These are phyloP conservation scores for Echinops telfairi DNA, from an alignment of 2,113 vertebrate species.

Conservation along the genomic window DNA sequence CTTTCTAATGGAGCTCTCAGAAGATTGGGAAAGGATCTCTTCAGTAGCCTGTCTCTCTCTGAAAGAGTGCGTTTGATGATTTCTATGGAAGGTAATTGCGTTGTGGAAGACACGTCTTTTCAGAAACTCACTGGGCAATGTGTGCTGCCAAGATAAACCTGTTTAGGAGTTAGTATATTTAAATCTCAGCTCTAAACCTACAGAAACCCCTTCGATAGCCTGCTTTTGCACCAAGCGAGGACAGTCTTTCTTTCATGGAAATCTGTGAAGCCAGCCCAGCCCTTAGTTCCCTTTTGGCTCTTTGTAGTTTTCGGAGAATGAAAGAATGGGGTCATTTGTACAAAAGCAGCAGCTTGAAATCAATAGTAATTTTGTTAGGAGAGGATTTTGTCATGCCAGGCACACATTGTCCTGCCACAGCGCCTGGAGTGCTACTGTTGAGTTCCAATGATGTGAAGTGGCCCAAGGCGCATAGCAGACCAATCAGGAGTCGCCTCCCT, in stretches of 20 bases:
- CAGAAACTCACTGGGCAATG: conserved; percentile 36
- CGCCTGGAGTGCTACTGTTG: neutral
- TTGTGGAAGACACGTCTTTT: conserved; percentile 19
- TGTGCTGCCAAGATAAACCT: neutral
- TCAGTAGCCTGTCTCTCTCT: neutral
- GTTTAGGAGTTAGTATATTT: conserved; percentile 9
- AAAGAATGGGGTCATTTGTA: conserved; percentile 77
- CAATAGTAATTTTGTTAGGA: conserved; percentile 74
- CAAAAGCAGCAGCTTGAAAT: conserved; percentile 64
- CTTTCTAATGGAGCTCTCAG: conserved; percentile 24
- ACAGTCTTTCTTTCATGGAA: conserved; percentile 57
- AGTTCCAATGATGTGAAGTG: conserved; percentile 31
- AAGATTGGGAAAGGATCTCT: neutral
- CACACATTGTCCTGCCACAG: conserved; percentile 57
- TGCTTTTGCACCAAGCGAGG: conserved; percentile 25
- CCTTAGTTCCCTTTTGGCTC: conserved; percentile 54
- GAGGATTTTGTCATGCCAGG: conserved; percentile 58
- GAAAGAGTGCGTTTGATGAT: neutral
- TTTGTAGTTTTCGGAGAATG: conserved; percentile 61
- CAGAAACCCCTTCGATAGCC: neutral
- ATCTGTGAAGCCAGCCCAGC: conserved; percentile 41
- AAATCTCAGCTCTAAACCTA: conserved; percentile 42
- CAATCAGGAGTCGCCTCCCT: neutral
- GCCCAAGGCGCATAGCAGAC: neutral
- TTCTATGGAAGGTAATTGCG: neutral